Evolutionary conservation across 2,113 vertebrate species (phyloP).

Genomic region (Martes martes): DNA sequence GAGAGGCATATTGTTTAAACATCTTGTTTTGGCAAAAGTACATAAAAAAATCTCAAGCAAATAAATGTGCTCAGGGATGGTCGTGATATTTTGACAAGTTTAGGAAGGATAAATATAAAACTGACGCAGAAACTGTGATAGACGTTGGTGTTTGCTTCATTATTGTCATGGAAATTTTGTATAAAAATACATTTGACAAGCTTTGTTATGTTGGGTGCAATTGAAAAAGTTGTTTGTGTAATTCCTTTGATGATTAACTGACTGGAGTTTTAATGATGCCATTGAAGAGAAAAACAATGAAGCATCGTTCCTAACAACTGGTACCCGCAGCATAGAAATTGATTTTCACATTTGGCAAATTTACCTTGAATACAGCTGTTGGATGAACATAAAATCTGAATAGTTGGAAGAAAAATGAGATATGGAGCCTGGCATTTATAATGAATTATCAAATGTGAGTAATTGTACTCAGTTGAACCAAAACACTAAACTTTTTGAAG

Average conservation of each 20-base stretch:
- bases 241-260: slow-evolving; percentile 74
- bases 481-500: slow-evolving; percentile 47
- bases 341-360: slow-evolving; percentile 43
- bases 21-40: slow-evolving; percentile 50
- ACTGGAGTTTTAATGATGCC: slow-evolving; percentile 67
- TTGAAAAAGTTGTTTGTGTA: slow-evolving; percentile 64
- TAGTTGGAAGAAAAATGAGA: slow-evolving; percentile 37
- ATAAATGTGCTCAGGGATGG: slow-evolving; percentile 33
- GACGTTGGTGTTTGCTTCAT: slow-evolving; percentile 60
- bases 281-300: slow-evolving; percentile 59
- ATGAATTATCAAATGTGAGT: slow-evolving; percentile 25
- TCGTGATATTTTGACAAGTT: slow-evolving; percentile 62
- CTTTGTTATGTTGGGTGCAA: slow-evolving; percentile 73
- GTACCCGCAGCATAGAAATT: slow-evolving; percentile 50
- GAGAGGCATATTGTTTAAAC: neutral
- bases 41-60: slow-evolving; percentile 30
- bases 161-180: slow-evolving; percentile 70
- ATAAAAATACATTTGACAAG: slow-evolving; percentile 74
- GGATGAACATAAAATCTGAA: slow-evolving; percentile 45
- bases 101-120: slow-evolving; percentile 62
- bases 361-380: slow-evolving; percentile 50
- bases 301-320: slow-evolving; percentile 45
- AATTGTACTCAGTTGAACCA: slow-evolving; percentile 32
- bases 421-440: slow-evolving; percentile 11
- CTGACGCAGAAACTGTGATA: slow-evolving; percentile 50